Conservation (phyloP, 2,113 vertebrate species). For the Gymnobelideus leadbeateri region DNA sequence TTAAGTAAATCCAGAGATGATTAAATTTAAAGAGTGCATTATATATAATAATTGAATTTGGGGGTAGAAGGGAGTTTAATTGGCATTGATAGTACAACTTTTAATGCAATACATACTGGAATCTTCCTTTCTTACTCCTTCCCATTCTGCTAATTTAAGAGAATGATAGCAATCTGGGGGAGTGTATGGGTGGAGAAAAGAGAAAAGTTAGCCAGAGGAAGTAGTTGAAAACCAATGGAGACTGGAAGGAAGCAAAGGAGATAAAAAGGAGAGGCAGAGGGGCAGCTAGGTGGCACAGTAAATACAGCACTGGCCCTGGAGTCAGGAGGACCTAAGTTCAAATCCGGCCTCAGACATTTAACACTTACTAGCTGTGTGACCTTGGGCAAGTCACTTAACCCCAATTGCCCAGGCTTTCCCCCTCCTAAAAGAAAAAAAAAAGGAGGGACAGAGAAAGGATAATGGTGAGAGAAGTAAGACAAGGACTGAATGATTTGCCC, state of each 20-base stretch:
- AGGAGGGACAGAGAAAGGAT: not conserved
- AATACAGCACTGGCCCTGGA: too few species aligned
- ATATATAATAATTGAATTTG: not conserved
- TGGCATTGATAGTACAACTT: not conserved
- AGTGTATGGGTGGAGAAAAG: not conserved
- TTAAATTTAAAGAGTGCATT: not conserved
- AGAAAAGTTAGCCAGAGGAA: not conserved
- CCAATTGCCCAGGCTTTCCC: too few species aligned
- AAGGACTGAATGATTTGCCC: not conserved
- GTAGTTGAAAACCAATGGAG: not conserved
- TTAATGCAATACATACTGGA: not conserved
- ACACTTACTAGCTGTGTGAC: too few species aligned
- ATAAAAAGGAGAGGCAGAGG: not conserved
- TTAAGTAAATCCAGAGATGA: not conserved
- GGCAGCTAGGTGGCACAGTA: too few species aligned
- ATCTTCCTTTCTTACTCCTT: not conserved
- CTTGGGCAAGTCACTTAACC: too few species aligned
- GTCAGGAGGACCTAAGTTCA: too few species aligned
- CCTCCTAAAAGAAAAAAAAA: not conserved
- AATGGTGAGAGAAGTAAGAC: not conserved
- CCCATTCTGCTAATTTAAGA: not conserved
- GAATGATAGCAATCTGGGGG: not conserved
- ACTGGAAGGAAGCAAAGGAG: not conserved
- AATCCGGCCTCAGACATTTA: too few species aligned
- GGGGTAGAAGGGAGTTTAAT: not conserved